Evolutionary conservation across 2,888 invertebrate species (phyloP), one percentile per base, ranked within the genome.

Genomic region (Syritta pipiens): DNA sequence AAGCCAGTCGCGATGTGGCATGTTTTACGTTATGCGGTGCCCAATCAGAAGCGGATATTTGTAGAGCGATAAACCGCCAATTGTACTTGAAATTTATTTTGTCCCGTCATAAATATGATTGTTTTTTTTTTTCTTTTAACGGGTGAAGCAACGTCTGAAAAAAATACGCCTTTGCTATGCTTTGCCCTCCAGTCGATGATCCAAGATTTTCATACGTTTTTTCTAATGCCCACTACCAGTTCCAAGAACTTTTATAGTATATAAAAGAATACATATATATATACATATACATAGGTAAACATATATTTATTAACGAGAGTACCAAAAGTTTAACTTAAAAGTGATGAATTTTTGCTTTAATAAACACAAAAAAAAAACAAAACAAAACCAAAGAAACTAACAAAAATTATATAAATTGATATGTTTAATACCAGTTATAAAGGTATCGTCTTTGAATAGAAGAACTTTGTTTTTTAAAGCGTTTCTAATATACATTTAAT

Each of bases 1-100:
- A 95, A 94, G 85, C 95, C 95, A 0, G 93, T 95, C 5, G 94
- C 94, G 26, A 95, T 95, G 95, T 95, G 95, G 95, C 95, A 95
- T 88, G 92, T 93, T 28, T 89, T 95, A 40, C 89, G 94, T 22
- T 85, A 86, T 24, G 87, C 86, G 4, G 83, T 84, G 40, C 51
- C 20, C 0, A 42, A 42, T 26, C 72, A 60, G 10, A 72, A 65
- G 20, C n/a, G 37, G 26, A 26, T 46, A 30, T 57, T 79, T 9
- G 44, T 79, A 7, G 74, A 79, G 6, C 79, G 74, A 74, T 79
- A 79, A 74, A 28, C 19, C n/a, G n/a, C n/a, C n/a, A n/a, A n/a
- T 20, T 57, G 19, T 3, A 55, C 30, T 44, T 22, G 10, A 10
- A 26, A n/a, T n/a, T n/a, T n/a, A n/a, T n/a, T n/a, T n/a, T n/a